Conservation (phyloP, 2,888 invertebrate genomes). For the Eupithecia pulchellata region DNA sequence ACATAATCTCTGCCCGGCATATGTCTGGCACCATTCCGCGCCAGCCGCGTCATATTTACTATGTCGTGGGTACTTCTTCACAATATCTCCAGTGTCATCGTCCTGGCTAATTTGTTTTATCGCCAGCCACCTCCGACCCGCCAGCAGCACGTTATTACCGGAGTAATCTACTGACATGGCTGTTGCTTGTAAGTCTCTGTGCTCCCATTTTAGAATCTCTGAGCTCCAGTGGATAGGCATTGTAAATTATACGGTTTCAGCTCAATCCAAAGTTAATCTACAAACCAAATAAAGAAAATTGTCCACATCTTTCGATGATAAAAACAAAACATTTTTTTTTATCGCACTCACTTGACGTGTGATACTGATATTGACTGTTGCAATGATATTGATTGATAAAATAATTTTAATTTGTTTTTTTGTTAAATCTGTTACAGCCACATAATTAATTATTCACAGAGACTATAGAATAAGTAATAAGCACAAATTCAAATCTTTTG, state of each 20-base stretch:
- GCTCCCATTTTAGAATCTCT: constrained; percentile 87
- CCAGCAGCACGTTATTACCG: constrained; percentile 93
- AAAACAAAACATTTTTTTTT: constrained; percentile 5
- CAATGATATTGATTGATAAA: too few relatives aligned
- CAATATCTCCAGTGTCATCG: constrained; percentile 87
- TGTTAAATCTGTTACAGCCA: too few relatives aligned
- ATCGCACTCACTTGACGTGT: neutral
- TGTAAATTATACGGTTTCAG: constrained; percentile 20
- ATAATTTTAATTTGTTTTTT: too few relatives aligned
- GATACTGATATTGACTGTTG: neutral
- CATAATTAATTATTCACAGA: too few relatives aligned
- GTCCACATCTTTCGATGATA: neutral
- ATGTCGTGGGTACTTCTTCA: constrained; percentile 92
- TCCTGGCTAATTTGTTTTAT: constrained; percentile 90
- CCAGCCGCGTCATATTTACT: constrained; percentile 97
- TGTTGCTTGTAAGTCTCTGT: constrained; percentile 94
- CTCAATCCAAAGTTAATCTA: neutral
- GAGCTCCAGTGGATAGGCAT: constrained; percentile 84
- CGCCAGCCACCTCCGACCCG: constrained; percentile 93
- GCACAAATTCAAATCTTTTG: too few relatives aligned
- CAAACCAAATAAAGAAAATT: neutral
- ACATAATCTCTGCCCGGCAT: constrained; percentile 91
- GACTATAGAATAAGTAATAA: too few relatives aligned
- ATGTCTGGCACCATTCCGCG: constrained; percentile 96
- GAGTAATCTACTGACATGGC: constrained; percentile 96